Conservation (phyloP, 1,140 invertebrate genomes). For the Pseudachorutes palmiensis region DNA sequence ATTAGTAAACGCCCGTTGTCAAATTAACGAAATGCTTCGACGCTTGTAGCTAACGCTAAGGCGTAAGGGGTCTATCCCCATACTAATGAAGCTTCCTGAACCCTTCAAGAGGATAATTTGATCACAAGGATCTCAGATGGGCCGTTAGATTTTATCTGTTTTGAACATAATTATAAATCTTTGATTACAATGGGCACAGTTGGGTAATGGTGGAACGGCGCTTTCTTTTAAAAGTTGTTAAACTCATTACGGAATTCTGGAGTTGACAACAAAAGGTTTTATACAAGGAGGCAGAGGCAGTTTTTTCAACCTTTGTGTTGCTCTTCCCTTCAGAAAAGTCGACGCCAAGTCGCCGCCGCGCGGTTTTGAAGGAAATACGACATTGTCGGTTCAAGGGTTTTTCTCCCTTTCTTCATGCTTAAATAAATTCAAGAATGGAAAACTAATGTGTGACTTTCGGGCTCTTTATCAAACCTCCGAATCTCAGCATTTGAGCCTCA, state of each 20-base stretch:
- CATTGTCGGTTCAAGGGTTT: not conserved
- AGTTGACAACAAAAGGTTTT: not conserved
- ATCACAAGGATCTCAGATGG: too few species aligned
- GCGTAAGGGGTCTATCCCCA: too few species aligned
- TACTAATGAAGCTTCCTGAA: too few species aligned
- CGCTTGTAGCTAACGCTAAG: too few species aligned
- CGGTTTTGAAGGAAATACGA: not conserved
- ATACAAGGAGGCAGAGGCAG: not conserved
- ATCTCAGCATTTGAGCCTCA: not conserved
- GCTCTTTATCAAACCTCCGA: not conserved
- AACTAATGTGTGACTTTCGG: not conserved
- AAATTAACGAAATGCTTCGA: too few species aligned
- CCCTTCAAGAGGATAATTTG: too few species aligned
- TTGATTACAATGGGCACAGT: too few species aligned
- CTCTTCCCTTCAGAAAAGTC: not conserved
- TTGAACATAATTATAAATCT: too few species aligned
- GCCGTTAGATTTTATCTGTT: too few species aligned
- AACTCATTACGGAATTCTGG: not conserved
- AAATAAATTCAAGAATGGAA: not conserved
- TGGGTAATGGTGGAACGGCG: too few species aligned
- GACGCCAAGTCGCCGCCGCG: not conserved
- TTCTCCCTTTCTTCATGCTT: not conserved
- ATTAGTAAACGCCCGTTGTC: too few species aligned
- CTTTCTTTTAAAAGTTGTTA: not conserved
- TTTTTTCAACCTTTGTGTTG: not conserved